Base-by-base conservation (phyloP, 1,140 invertebrate genomes). In the Anadara kagoshimensis region DNA sequence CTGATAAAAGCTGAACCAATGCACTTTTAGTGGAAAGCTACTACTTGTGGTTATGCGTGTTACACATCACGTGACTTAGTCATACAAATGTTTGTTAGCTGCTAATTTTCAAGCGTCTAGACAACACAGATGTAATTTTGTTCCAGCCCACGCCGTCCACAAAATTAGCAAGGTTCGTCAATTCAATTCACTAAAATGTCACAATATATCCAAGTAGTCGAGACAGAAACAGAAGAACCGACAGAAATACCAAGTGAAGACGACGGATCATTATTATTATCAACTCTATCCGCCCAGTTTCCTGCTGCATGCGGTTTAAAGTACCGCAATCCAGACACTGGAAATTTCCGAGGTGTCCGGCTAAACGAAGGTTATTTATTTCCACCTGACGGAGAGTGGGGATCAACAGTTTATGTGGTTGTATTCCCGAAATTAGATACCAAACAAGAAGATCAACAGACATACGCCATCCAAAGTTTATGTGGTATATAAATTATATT, bases 231-330 rank as follows among this genome's bases (percentile, higher is more conserved):
- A 61, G 94, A 96, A 74, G 96, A 97, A 89, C 93, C 95, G 0
- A 96, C 98, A 66, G 97, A 98, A 90, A 91, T 98, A 69, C 97
- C 96, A 0, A 94, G 94, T 58, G 96, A 98, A 90, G 93, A 95
- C 78, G 96, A 97, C 90, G 94, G 94, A 65, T 95, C 95, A 24
- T 88, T 98, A 56, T 89, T 97, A 53, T 89, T 98, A 76, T 95
- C 95, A 56, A 98, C 97, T 5, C 89, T 98, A 62, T 92, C 94
- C 51, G 95, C 95, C 59, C 96, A 98, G 86, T 98, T 97, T 91
- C 96, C 96, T 58, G 96, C 95, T 74, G 95, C 96, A 41, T 96
- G 95, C 87, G 97, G 97, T 22, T 91, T 99, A 56, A 98, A 98
- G 91, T 99, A 96, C 89, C 92, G 96, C 71, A 96, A 92, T 82